phyloP scores from a whole-genome alignment of 2,797 vertebrate genomes.

The Mus minutoides region DNA sequence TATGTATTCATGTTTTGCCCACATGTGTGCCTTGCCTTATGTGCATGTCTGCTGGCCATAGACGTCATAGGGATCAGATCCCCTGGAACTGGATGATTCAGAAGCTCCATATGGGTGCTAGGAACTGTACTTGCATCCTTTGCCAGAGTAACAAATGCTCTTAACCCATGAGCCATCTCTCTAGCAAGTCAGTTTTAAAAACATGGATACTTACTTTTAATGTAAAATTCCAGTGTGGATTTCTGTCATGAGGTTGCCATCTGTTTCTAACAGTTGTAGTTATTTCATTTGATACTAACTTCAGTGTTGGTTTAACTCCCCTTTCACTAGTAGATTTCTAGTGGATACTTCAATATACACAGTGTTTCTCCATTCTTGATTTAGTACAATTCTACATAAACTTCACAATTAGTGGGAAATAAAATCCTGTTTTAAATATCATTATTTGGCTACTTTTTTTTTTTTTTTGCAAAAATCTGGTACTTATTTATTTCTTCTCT shows the following conservation, averaged over 20 bases:
- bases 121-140: neutral
- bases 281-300: conserved; percentile 8
- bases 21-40: neutral
- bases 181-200: neutral
- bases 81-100: neutral
- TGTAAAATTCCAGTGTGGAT: neutral
- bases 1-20: neutral
- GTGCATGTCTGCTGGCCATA: neutral
- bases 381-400: conserved; percentile 35
- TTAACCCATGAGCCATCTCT: neutral
- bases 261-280: neutral
- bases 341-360: neutral
- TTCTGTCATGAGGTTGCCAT: neutral
- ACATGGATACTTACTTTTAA: conserved; percentile 29
- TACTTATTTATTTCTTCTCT: neutral
- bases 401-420: neutral
- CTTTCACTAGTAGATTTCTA: neutral
- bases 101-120: neutral
- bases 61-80: neutral
- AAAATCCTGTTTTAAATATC: conserved; percentile 1
- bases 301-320: neutral
- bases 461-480: neutral
- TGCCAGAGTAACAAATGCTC: neutral
- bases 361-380: neutral
- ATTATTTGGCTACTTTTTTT: neutral